A percentile compares a stretch with the other conserved stretches of the same genome.
Conservation (phyloP, 2,888 invertebrate genomes). For the Suillia variegata region DNA sequence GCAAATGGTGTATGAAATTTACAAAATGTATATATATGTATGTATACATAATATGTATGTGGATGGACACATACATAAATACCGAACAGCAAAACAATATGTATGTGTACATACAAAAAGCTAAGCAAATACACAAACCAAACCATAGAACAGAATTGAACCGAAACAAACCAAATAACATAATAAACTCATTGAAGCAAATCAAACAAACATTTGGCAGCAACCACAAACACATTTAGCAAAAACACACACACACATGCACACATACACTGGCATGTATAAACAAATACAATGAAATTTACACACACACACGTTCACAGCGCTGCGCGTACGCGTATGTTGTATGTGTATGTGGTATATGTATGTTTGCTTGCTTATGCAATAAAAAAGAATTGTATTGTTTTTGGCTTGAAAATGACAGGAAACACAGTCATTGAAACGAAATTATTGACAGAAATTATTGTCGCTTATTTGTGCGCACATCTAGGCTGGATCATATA, state of each 20-base stretch:
- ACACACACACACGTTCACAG: constrained; percentile 7
- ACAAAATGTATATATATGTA: constrained; percentile 15
- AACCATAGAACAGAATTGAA: background rate
- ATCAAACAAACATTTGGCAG: constrained; percentile 35
- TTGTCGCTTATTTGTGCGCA: too few species aligned
- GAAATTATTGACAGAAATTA: too few species aligned
- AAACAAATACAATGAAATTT: background rate
- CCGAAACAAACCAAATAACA: constrained; percentile 17
- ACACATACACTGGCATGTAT: constrained; percentile 1
- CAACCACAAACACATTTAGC: constrained; percentile 17
- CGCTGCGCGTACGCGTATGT: background rate
- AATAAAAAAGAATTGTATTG: too few species aligned
- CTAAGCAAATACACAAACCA: constrained; percentile 1
- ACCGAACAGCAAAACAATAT: too few species aligned
- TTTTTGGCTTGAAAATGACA: too few species aligned
- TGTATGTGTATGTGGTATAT: background rate
- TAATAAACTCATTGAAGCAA: constrained; percentile 34
- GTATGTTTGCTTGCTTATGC: background rate
- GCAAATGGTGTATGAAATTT: constrained; percentile 23
- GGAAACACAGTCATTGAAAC: too few species aligned
- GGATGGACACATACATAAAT: constrained; percentile 17
- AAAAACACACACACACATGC: constrained; percentile 4
- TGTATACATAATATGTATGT: too few species aligned
- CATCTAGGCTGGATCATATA: too few species aligned
- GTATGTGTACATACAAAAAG: too few species aligned